Conservation (phyloP, 2,888 invertebrate species). For the Ypsolopha sequella region DNA sequence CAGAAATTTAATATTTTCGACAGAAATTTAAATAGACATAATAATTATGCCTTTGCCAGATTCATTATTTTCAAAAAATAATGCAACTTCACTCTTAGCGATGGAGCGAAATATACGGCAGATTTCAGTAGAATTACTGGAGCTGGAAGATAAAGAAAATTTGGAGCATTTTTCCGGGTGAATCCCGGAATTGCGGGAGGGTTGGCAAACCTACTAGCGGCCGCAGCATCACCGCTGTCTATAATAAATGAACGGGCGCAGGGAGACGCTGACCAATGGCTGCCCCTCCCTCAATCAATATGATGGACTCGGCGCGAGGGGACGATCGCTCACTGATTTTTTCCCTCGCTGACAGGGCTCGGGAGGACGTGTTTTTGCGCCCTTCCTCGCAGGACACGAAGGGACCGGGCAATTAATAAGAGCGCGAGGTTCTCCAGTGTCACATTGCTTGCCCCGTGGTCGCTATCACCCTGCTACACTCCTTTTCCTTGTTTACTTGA, state of each 20-base stretch:
- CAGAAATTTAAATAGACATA: too few species aligned
- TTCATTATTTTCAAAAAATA: too few species aligned
- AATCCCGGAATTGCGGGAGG: too few species aligned
- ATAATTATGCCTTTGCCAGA: too few species aligned
- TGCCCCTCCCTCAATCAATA: conserved; percentile 72
- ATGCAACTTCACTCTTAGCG: too few species aligned
- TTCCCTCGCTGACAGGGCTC: conserved; percentile 69
- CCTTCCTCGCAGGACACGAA: conserved; percentile 47
- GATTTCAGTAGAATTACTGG: too few species aligned
- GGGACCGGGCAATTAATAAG: conserved; percentile 67
- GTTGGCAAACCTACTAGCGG: too few species aligned
- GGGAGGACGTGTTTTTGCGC: conserved; percentile 67
- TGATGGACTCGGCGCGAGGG: conserved; percentile 72
- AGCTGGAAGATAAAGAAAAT: too few species aligned
- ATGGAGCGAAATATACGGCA: too few species aligned
- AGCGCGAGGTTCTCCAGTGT: conserved; percentile 25
- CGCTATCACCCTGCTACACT: conserved; percentile 25
- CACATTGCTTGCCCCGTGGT: conserved; percentile 4
- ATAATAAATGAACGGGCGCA: conserved; percentile 71
- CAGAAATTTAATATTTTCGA: too few species aligned
- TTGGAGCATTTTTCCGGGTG: too few species aligned
- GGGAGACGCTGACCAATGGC: conserved; percentile 68
- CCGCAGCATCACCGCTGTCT: conserved; percentile 61
- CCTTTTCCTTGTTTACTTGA: conserved; percentile 43
- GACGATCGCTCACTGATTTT: conserved; percentile 72